These are phyloP conservation scores for Diorhabda sublineata DNA, from an alignment of 1,140 invertebrate species.

Conservation along the genomic window DNA sequence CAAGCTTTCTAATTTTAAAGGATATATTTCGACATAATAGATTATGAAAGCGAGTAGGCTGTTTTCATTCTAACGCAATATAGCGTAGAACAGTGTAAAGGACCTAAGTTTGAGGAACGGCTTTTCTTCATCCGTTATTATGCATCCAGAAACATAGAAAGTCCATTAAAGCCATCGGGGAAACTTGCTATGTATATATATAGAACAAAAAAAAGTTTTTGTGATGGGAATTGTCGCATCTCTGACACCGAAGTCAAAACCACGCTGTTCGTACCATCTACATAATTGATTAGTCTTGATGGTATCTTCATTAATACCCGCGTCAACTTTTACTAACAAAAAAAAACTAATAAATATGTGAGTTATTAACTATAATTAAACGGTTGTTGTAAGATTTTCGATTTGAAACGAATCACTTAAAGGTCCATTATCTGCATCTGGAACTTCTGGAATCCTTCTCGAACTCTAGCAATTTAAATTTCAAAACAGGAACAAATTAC, in stretches of 20 bases:
- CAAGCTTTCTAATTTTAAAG: no score
- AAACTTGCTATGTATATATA: conserved; percentile 19
- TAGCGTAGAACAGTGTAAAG: not conserved
- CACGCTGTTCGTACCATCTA: no score
- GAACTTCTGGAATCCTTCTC: not conserved
- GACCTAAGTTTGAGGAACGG: conserved; percentile 18
- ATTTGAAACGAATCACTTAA: not conserved
- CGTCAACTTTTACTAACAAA: no score
- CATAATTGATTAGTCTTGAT: no score
- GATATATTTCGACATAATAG: not conserved
- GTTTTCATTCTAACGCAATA: not conserved
- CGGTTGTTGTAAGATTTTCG: no score
- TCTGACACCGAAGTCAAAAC: no score
- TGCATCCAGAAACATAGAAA: conserved; percentile 43
- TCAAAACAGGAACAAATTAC: conserved; percentile 7
- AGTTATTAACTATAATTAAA: no score
- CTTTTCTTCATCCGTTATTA: conserved; percentile 33
- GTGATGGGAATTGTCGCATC: conserved; percentile 3
- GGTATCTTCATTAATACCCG: no score
- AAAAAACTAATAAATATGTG: no score
- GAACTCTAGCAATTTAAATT: not conserved
- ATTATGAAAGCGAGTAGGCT: not conserved
- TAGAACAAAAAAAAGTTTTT: conserved; percentile 11
- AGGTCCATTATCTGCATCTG: not conserved
- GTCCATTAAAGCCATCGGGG: conserved; percentile 43